Evolutionary conservation across 2,113 vertebrate genomes (phyloP).

Genomic region (Amia ocellicauda): DNA sequence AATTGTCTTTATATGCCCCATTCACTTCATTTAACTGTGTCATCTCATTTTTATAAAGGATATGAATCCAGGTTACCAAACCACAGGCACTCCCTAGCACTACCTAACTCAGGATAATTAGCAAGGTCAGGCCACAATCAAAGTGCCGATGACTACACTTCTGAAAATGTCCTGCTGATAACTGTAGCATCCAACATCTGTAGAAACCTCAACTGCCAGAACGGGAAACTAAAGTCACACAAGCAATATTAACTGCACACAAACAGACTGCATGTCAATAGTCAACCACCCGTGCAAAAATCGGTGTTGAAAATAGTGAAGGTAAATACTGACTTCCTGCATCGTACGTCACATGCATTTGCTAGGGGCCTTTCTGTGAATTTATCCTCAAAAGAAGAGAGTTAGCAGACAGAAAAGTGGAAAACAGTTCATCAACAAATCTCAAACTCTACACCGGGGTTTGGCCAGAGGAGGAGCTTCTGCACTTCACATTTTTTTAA

Average conservation of each 20-base stretch:
- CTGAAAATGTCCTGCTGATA: constrained; percentile 53
- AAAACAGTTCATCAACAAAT: too few species aligned
- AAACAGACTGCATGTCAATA: neutral
- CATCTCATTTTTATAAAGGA: neutral
- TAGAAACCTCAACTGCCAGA: constrained; percentile 34
- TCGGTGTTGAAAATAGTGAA: too few species aligned
- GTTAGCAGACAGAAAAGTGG: too few species aligned
- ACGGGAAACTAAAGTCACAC: constrained; percentile 58
- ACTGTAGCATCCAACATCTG: constrained; percentile 50
- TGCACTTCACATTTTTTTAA: too few species aligned
- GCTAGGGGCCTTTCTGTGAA: too few species aligned
- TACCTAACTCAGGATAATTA: constrained; percentile 53
- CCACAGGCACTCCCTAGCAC: constrained; percentile 46
- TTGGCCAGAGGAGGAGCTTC: too few species aligned
- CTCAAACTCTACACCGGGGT: too few species aligned
- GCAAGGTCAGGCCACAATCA: constrained; percentile 59
- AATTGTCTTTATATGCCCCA: too few species aligned
- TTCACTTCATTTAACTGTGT: constrained; percentile 14
- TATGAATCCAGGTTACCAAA: neutral
- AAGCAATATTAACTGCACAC: constrained; percentile 32
- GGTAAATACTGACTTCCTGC: too few species aligned
- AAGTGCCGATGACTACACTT: constrained; percentile 59
- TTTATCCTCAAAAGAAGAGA: too few species aligned
- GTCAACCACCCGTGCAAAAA: too few species aligned
- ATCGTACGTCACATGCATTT: too few species aligned